Evolutionary conservation across 2,797 vertebrate species (phyloP), one percentile per base, ranked within the genome.

Genomic region (Phrynocephalus guinanensis): DNA sequence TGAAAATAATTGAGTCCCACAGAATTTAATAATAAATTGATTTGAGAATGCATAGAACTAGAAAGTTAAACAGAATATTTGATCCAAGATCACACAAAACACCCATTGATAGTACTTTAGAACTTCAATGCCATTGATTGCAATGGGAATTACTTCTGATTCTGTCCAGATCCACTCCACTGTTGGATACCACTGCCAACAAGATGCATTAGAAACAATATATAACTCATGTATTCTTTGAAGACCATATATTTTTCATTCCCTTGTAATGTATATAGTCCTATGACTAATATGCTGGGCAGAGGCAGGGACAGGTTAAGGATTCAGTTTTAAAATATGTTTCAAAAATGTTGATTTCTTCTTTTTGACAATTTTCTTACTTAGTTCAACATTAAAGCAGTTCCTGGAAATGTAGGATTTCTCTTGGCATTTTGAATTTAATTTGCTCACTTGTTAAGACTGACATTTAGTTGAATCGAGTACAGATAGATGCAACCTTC

Each of bases 361-460:
- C 84, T 73, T 26, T 8, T 6, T 66, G 89, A 63, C 38, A 83
- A 79, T 80, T 8, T 79, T 30, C 10, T 91, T 50, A 15, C 11
- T 72, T 89, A 5, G 70, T 77, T 86, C 89, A 82, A 72, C 5
- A 63, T 86, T 5, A 72, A 68, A 48, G 90, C 52, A 2, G 13
- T 90, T 79, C 67, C 72, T 48, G 70, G 9, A 56, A 77, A 70
- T 85, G 71, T n/a, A 0, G 18, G 86, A 38, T 1, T 67, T 82
- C 70, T 9, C 91, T 68, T 92, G 85, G 72, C 77, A 71, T 26
- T 11, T 10, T 66, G 88, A 68, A 48, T 81, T 88, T 88, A 80
- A 80, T 73, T 13, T 83, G 44, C 9, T 91, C 50, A n/a, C 6
- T 68, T 88, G 3, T 73, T 73, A 86, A 80, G 24, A n/a, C 79